Conservation (phyloP, 2,797 vertebrate species). For the Pangasius sanitwongsei region DNA sequence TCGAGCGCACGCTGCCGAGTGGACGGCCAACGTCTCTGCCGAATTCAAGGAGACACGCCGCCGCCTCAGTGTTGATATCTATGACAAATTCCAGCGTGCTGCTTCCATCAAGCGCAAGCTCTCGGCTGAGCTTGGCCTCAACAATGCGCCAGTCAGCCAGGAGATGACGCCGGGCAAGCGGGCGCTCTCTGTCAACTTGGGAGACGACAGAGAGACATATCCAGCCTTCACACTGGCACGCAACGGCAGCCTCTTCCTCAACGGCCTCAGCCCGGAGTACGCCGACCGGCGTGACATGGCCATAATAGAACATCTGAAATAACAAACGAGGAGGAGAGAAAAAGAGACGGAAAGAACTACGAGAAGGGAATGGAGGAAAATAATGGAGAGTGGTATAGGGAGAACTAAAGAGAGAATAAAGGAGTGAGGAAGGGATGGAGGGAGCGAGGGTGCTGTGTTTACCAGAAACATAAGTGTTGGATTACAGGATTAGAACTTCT, state of each 20-base stretch:
- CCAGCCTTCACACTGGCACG: slow-evolving; percentile 82
- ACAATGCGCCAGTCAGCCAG: slow-evolving; percentile 78
- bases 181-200: slow-evolving; percentile 89
- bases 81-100: slow-evolving; percentile 95
- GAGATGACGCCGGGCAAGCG: slow-evolving; percentile 91
- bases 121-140: slow-evolving; percentile 89
- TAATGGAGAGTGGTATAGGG: neutral
- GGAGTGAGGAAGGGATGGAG: neutral
- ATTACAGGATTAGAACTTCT: slow-evolving; percentile 9
- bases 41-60: slow-evolving; percentile 97
- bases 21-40: slow-evolving; percentile 96
- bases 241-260: slow-evolving; percentile 93
- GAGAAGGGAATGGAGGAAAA: neutral
- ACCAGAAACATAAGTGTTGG: neutral
- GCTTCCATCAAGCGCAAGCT: slow-evolving; percentile 97
- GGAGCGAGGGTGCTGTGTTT: neutral
- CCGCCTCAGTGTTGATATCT: slow-evolving; percentile 94
- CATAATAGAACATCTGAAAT: slow-evolving; percentile 89
- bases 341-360: neutral
- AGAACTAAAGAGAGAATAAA: neutral
- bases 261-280: slow-evolving; percentile 93
- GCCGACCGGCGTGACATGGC: slow-evolving; percentile 84
- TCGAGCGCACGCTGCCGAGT: slow-evolving; percentile 93
- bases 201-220: slow-evolving; percentile 85
- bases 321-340: neutral